A percentile compares a stretch with the other conserved stretches of the same genome.
These are phyloP conservation scores for Trichoplusia ni DNA, from an alignment of 1,140 invertebrate genomes.

Conservation along the genomic window DNA sequence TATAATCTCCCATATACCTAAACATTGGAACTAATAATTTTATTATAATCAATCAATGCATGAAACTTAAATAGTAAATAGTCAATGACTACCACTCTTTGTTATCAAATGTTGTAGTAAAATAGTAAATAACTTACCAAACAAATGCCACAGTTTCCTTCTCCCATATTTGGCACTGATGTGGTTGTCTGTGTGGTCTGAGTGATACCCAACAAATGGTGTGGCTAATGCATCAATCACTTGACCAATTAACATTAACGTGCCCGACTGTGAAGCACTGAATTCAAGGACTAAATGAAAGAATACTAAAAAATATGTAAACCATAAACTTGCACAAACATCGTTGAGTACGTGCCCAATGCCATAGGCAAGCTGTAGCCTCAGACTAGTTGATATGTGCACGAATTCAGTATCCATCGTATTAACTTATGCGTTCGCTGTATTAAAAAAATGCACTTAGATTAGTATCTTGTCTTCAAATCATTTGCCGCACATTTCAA, in stretches of 20 bases:
- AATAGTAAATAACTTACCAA: constrained; percentile 11
- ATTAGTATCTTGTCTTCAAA: too few relatives aligned
- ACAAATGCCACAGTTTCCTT: constrained; percentile 95
- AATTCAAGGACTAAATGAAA: constrained; percentile 93
- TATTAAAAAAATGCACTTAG: too few relatives aligned
- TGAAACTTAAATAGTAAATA: too few relatives aligned
- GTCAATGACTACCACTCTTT: too few relatives aligned
- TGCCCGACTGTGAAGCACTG: constrained; percentile 88
- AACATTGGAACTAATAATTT: neutral
- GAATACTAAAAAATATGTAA: constrained; percentile 97
- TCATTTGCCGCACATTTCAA: too few relatives aligned
- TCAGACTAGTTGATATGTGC: constrained; percentile 70
- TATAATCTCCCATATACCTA: neutral
- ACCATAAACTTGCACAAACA: constrained; percentile 98
- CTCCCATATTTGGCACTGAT: constrained; percentile 89
- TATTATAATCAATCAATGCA: neutral
- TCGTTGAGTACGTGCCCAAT: constrained; percentile 96
- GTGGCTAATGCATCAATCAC: constrained; percentile 94
- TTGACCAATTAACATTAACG: constrained; percentile 92
- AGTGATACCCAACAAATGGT: constrained; percentile 94
- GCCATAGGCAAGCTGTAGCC: constrained; percentile 81
- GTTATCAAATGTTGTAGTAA: too few relatives aligned
- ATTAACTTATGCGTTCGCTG: too few relatives aligned
- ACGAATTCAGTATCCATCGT: constrained; percentile 74
- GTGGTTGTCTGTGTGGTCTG: constrained; percentile 87